phyloP scores from a whole-genome alignment of 2,797 vertebrate species.

The Syngnathus acus region DNA sequence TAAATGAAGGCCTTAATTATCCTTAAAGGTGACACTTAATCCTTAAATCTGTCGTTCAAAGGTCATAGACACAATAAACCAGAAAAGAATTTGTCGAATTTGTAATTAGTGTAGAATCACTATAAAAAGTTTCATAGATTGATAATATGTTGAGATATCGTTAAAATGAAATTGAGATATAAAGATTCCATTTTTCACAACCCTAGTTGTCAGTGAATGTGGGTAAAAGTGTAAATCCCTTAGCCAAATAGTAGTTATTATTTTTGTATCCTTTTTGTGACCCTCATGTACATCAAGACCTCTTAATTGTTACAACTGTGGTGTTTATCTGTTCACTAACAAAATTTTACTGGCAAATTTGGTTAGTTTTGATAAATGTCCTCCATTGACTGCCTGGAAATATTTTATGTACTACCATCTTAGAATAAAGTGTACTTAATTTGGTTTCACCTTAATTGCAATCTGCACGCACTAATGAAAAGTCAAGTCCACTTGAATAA shows the following conservation, averaged over 20 bases:
- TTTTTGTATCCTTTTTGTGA: conserved; percentile 45
- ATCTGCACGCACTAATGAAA: neutral
- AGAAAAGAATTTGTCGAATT: neutral
- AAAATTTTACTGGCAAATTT: conserved; percentile 33
- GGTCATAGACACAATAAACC: neutral
- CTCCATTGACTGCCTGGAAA: neutral
- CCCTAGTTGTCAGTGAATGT: too few species aligned
- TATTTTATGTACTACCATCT: neutral
- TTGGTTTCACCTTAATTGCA: conserved; percentile 12
- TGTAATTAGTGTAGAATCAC: neutral
- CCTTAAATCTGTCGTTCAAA: neutral
- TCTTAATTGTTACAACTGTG: conserved; percentile 48
- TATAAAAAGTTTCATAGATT: neutral
- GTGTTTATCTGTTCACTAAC: conserved; percentile 42
- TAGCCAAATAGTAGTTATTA: neutral
- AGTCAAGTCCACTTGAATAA: conserved; percentile 6
- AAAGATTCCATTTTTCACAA: too few species aligned
- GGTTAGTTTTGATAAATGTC: neutral
- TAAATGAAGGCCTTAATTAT: too few species aligned
- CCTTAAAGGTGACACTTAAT: neutral
- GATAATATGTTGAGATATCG: too few species aligned
- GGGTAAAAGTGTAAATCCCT: too few species aligned
- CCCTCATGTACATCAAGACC: conserved; percentile 55
- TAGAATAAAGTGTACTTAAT: neutral
- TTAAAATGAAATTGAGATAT: too few species aligned